Conservation (phyloP, 1,140 invertebrate genomes). For the Lasioglossum albipes region DNA sequence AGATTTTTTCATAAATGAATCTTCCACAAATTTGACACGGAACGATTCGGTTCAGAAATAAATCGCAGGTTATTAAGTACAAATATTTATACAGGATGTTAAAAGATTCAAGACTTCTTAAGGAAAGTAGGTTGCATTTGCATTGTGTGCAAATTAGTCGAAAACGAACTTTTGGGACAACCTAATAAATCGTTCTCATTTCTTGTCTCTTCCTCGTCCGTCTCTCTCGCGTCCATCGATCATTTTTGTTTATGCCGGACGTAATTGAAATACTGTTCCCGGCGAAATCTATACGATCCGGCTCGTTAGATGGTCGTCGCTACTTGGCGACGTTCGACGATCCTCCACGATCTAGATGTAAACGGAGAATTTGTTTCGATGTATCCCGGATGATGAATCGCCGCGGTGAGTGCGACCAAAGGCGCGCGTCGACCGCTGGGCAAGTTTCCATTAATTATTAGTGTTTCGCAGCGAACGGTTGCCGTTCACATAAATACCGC, state of each 20-base stretch:
- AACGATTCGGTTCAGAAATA: no score
- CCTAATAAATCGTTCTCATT: no score
- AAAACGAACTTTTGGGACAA: no score
- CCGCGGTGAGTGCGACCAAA: constrained; percentile 19
- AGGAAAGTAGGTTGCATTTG: no score
- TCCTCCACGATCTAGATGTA: neutral
- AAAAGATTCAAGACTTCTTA: no score
- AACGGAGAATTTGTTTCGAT: neutral
- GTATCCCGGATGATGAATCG: constrained; percentile 37
- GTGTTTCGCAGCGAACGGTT: constrained; percentile 39
- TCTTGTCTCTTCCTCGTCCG: neutral
- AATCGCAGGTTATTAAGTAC: no score
- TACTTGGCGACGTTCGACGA: neutral
- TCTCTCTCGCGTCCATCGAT: constrained; percentile 1
- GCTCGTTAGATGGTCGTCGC: neutral
- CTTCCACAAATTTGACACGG: no score
- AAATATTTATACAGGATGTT: no score
- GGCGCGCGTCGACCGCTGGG: constrained; percentile 33
- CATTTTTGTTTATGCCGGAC: neutral
- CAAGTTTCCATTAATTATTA: constrained; percentile 63
- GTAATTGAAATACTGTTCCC: neutral
- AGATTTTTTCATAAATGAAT: no score
- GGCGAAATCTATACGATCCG: neutral
- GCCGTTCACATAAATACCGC: constrained; percentile 47
- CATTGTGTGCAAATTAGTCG: no score